Evolutionary conservation across 1,140 invertebrate genomes (phyloP), one percentile per base, ranked within the genome.

Genomic region (Sitobion miscanthi): DNA sequence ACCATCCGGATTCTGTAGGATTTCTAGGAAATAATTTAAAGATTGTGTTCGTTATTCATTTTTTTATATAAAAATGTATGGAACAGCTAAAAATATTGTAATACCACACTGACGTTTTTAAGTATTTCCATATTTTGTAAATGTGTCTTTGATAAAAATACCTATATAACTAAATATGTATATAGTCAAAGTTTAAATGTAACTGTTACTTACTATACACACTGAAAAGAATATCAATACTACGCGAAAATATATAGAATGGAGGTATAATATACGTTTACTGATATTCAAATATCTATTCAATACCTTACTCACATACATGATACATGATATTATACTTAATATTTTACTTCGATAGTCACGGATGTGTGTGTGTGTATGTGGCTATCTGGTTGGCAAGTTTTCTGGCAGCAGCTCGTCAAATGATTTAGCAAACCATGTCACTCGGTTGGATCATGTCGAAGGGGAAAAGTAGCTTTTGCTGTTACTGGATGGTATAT

Each of bases 381-480:
- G 62, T 17, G n/a, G 30, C 14, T 77, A 77, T 77, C 23, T 30
- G n/a, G 35, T 38, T 83, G 17, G 20, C 35, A 83, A 23, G 82
- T 83, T 23, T 83, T 83, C 82, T 23, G 17, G 38, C 21, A 23
- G 35, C 82, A 42, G 21, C 21, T 17, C 82, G 35, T 83, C 82
- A 17, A 42, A 83, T 21, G 35, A 23, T 83, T 83, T 38, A 42
- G n/a, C 30, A 69, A 77, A n/a, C 30, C 62, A 4, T 77, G 62
- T 77, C 62, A 77, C 62, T 77, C n/a, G 0, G n/a, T 77, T n/a
- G 14, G 77, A 83, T 83, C 21, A 38, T 23, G 35, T 83, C 20
- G 35, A 38, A 83, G 35, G 77, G 77, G 77, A 83, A 83, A 62
- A 83, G 30, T 77, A 77, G n/a, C 62, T 77, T 77, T 77, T 77